These are phyloP conservation scores for Propithecus deckenii DNA, from an alignment of 2,797 vertebrate genomes.

Conservation along the genomic window DNA sequence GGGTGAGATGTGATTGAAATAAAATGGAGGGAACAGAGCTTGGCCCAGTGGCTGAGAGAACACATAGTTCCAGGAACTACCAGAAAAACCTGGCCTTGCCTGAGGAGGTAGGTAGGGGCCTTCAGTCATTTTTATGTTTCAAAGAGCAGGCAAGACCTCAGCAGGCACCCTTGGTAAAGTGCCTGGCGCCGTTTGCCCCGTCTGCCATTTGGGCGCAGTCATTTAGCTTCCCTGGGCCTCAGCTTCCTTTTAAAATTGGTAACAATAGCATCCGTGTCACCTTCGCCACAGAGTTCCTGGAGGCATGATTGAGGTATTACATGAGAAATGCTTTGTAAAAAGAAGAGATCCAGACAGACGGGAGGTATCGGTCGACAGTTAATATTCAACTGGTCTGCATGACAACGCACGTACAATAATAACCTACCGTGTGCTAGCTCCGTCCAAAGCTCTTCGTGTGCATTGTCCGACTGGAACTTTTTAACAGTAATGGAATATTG, in stretches of 20 bases:
- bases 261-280: neutral
- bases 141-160: neutral
- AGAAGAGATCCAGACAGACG: neutral
- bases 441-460: accelerated
- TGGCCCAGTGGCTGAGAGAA: neutral
- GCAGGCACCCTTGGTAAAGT: neutral
- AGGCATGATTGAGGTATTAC: no score
- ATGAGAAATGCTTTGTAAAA: neutral
- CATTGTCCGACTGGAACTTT: neutral
- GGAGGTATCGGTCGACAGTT: neutral
- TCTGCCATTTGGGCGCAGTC: neutral
- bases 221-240: neutral
- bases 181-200: accelerated
- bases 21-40: neutral
- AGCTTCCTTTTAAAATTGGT: neutral
- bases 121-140: neutral
- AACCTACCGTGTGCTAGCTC: neutral
- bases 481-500: neutral
- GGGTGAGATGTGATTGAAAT: neutral
- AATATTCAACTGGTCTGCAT: neutral
- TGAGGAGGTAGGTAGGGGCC: no score
- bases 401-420: neutral
- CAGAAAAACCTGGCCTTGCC: neutral
- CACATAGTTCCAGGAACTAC: neutral
- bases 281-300: neutral